Conservation (phyloP, 2,113 vertebrate genomes). For the Rissa tridactyla region DNA sequence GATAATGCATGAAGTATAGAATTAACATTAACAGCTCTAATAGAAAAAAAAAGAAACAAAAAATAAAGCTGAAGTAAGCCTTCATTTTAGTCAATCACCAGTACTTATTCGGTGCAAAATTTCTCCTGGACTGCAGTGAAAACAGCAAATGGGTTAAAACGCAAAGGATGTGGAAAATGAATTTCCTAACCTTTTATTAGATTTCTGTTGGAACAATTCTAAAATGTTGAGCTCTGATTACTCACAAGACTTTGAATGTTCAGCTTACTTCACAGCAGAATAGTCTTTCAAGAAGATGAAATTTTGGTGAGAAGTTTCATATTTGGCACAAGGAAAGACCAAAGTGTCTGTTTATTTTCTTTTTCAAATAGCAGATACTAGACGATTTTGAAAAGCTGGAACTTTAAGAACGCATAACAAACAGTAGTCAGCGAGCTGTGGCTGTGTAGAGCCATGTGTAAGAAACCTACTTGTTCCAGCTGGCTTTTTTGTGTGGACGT, state of each 20-base stretch:
- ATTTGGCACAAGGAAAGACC: not conserved
- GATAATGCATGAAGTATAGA: not conserved
- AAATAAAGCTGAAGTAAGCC: not conserved
- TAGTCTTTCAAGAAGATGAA: not conserved
- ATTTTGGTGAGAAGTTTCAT: not conserved
- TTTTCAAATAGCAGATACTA: not conserved
- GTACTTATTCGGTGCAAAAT: not conserved
- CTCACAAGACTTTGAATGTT: not conserved
- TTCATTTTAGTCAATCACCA: not conserved
- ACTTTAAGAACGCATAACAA: not conserved
- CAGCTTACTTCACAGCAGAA: not conserved
- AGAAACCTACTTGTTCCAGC: not conserved
- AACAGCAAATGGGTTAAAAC: not conserved
- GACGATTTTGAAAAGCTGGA: not conserved
- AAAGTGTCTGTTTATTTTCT: not conserved
- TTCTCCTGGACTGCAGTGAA: not conserved
- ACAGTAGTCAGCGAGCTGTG: not conserved
- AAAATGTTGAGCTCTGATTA: not conserved
- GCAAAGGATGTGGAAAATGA: not conserved
- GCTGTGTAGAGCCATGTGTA: not conserved
- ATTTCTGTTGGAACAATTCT: not conserved
- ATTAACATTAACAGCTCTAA: not conserved
- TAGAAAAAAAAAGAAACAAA: not conserved
- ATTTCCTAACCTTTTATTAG: not conserved
- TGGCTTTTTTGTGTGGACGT: not conserved